phyloP scores from a whole-genome alignment of 2,888 invertebrate species.

The Dorcus hopei region DNA sequence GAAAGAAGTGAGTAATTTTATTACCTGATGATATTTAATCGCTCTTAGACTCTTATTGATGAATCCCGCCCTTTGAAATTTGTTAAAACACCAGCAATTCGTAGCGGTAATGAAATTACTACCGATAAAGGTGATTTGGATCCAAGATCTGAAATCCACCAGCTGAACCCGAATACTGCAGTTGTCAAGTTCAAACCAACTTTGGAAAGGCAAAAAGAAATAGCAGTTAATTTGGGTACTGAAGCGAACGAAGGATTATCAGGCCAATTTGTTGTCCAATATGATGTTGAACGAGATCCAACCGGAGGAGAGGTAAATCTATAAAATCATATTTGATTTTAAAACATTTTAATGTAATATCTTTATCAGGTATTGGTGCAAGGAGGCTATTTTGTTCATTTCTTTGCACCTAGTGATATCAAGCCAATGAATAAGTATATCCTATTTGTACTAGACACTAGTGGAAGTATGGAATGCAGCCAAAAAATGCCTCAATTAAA shows the following conservation, averaged over 20 bases:
- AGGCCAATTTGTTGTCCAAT: slow-evolving; percentile 67
- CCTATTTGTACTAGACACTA: slow-evolving; percentile 73
- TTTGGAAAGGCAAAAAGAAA: slow-evolving; percentile 55
- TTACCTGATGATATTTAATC: too few relatives aligned
- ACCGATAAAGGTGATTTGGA: slow-evolving; percentile 52
- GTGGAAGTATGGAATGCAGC: slow-evolving; percentile 68
- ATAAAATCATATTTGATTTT: neutral
- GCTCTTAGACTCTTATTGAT: slow-evolving; percentile 29
- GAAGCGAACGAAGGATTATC: slow-evolving; percentile 52
- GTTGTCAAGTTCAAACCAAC: slow-evolving; percentile 58
- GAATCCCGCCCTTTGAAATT: slow-evolving; percentile 61
- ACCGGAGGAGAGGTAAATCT: slow-evolving; percentile 56
- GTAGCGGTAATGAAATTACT: slow-evolving; percentile 63
- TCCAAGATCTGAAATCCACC: slow-evolving; percentile 37
- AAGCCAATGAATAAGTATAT: slow-evolving; percentile 63
- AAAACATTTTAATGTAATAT: neutral
- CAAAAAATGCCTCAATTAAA: slow-evolving; percentile 63
- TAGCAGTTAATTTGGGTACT: slow-evolving; percentile 47
- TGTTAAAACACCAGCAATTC: slow-evolving; percentile 62
- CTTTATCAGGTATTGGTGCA: slow-evolving; percentile 55
- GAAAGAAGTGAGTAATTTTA: too few relatives aligned
- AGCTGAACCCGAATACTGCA: slow-evolving; percentile 33
- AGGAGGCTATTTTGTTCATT: slow-evolving; percentile 74
- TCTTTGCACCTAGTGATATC: slow-evolving; percentile 64
- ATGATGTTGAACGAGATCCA: slow-evolving; percentile 62